Conservation (phyloP, 2,888 invertebrate genomes). For the Lamellibrachia columna region DNA sequence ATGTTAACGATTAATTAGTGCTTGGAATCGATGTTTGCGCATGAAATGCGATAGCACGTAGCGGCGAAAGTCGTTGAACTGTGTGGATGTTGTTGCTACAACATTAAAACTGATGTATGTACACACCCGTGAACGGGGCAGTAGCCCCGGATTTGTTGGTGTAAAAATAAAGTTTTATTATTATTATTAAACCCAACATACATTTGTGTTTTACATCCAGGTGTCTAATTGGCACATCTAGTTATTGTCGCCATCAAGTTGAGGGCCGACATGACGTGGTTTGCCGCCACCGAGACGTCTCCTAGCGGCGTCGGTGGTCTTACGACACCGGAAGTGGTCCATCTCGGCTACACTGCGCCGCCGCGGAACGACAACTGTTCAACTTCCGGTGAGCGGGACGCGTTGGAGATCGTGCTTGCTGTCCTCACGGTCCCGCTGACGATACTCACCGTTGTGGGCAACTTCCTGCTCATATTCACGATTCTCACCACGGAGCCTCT, state of each 20-base stretch:
- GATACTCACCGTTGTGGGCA: constrained; percentile 17
- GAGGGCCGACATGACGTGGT: neutral
- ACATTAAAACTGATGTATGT: too few relatives aligned
- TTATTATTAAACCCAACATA: neutral
- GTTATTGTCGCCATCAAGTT: neutral
- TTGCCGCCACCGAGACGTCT: neutral
- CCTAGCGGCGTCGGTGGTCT: neutral
- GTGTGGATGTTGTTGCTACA: too few relatives aligned
- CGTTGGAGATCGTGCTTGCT: neutral
- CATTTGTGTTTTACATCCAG: neutral
- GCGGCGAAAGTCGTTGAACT: too few relatives aligned
- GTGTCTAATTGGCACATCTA: neutral
- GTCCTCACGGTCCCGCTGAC: neutral
- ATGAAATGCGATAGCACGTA: too few relatives aligned
- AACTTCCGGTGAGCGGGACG: neutral
- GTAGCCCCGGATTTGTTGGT: too few relatives aligned
- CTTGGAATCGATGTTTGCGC: too few relatives aligned
- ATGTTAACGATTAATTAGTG: too few relatives aligned
- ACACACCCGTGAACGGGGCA: too few relatives aligned
- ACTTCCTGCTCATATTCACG: constrained; percentile 7
- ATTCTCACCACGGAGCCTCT: constrained; percentile 37
- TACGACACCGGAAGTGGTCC: neutral
- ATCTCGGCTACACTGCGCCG: neutral
- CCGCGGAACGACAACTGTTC: neutral
- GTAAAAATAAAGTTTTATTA: too few relatives aligned